Percentiles rank a stretch among this genome's conserved stretches.
Conservation (phyloP, 2,888 invertebrate species). For the Apodemia zela region DNA sequence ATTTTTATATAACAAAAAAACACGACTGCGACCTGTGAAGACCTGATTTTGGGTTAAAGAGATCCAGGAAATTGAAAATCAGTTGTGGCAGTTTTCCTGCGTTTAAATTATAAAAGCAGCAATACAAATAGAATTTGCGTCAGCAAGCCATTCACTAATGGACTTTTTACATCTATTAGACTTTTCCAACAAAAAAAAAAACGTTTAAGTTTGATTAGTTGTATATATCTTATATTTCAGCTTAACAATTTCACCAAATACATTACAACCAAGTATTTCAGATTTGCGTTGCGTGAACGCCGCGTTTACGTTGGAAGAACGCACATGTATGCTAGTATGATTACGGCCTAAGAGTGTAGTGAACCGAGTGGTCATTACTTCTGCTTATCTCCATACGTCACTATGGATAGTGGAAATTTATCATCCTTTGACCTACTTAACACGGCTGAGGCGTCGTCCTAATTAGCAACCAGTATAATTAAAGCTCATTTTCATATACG, state of each 20-base stretch:
- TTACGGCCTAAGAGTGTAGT: constrained; percentile 4
- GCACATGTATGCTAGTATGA: background rate
- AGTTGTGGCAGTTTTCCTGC: too few relatives aligned
- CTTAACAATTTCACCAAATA: background rate
- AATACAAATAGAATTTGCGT: too few relatives aligned
- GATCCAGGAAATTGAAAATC: too few relatives aligned
- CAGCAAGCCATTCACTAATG: too few relatives aligned
- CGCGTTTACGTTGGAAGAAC: background rate
- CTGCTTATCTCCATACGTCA: constrained; percentile 16
- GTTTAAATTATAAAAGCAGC: too few relatives aligned
- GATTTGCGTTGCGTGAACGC: background rate
- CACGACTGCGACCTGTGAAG: too few relatives aligned
- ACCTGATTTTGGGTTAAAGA: too few relatives aligned
- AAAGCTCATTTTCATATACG: constrained; percentile 1
- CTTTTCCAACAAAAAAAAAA: too few relatives aligned
- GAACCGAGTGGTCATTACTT: constrained; percentile 5
- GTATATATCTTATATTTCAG: background rate
- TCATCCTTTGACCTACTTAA: constrained; percentile 15
- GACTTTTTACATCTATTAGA: too few relatives aligned
- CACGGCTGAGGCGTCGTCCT: background rate
- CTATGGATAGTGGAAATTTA: constrained; percentile 16
- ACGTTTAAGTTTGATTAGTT: too few relatives aligned
- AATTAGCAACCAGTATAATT: constrained; percentile 8
- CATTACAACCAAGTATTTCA: background rate
- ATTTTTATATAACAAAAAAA: too few relatives aligned